phyloP scores from a whole-genome alignment of 2,113 vertebrate species.

The Lagopus leucura region DNA sequence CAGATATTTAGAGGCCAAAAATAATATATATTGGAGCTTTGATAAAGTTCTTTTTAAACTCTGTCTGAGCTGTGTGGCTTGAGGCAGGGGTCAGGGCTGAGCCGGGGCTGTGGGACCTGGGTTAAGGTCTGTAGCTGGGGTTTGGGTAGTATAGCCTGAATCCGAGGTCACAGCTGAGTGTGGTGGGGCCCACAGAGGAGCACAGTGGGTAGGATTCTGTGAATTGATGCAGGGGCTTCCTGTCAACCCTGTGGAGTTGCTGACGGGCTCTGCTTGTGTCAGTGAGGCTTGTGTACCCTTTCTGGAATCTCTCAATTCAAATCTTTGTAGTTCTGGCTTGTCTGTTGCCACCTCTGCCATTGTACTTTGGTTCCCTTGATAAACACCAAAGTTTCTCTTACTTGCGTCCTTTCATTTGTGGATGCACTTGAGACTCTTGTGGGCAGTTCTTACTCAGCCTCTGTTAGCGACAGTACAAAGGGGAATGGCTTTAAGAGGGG shows the following conservation, averaged over 20 bases:
- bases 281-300: not conserved
- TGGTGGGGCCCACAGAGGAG: not conserved
- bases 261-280: not conserved
- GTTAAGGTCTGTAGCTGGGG: not conserved
- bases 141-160: not conserved
- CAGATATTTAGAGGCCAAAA: constrained; percentile 68
- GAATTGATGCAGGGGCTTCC: not conserved
- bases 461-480: no score
- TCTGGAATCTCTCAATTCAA: not conserved
- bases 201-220: not conserved
- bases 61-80: constrained; percentile 61
- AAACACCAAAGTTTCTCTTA: not conserved
- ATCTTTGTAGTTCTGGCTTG: not conserved
- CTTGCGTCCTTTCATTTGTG: not conserved
- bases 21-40: constrained; percentile 70
- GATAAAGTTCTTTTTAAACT: constrained; percentile 69
- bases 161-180: not conserved
- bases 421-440: not conserved
- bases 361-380: not conserved
- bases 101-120: not conserved
- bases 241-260: not conserved
- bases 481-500: no score
- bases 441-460: not conserved
- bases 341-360: not conserved
- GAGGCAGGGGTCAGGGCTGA: constrained; percentile 18